A percentile compares a stretch with the other conserved stretches of the same genome.
These are phyloP conservation scores for Psittacara wagleri DNA, from an alignment of 2,113 vertebrate genomes.

Conservation along the genomic window DNA sequence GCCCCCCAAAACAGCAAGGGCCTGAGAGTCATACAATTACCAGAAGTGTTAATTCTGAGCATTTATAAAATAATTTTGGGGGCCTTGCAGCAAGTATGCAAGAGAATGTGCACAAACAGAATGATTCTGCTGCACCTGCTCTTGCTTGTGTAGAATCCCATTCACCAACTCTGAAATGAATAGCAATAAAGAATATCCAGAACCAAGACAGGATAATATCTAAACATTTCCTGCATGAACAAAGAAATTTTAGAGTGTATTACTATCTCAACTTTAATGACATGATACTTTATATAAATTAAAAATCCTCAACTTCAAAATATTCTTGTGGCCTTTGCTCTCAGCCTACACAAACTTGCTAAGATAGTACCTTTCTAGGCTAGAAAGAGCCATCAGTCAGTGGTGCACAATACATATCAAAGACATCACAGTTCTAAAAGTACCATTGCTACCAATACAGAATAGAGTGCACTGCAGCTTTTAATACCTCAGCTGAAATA, in stretches of 20 bases:
- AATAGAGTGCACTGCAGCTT: slow-evolving; percentile 25
- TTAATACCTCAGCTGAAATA: slow-evolving; percentile 24
- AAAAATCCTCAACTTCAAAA: neutral
- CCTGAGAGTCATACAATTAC: neutral
- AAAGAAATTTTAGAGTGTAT: slow-evolving; percentile 8
- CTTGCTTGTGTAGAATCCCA: neutral
- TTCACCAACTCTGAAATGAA: neutral
- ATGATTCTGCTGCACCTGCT: neutral
- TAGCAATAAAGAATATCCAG: neutral
- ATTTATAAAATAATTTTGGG: neutral
- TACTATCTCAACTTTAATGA: slow-evolving; percentile 11
- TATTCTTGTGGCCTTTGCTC: neutral
- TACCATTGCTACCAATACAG: neutral
- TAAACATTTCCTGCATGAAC: slow-evolving; percentile 41
- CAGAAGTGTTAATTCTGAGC: neutral
- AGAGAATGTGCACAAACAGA: neutral
- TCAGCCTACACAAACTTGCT: neutral
- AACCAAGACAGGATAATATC: neutral
- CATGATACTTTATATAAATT: neutral
- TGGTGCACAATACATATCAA: neutral
- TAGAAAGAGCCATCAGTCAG: slow-evolving; percentile 37
- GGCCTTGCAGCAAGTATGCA: neutral
- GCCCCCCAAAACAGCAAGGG: neutral
- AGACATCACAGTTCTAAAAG: neutral
- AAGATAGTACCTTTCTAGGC: neutral